These are phyloP conservation scores for Bombus terrestris DNA, from an alignment of 1,140 invertebrate species.

Conservation along the genomic window DNA sequence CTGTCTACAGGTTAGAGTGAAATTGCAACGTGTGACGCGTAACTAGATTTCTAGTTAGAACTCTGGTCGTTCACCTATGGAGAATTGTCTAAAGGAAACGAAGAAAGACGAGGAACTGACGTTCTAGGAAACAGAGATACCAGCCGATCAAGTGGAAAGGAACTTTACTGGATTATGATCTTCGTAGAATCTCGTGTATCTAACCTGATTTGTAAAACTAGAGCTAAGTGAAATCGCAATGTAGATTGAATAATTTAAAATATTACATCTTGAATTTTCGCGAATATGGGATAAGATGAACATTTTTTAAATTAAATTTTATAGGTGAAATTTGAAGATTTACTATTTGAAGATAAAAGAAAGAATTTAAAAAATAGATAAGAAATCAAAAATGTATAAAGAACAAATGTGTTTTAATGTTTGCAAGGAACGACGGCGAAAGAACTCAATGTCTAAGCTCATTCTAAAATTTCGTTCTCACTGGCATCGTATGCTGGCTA, in stretches of 20 bases:
- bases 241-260: too few relatives aligned
- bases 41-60: slow-evolving; percentile 46
- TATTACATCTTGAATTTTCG: too few relatives aligned
- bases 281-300: neutral
- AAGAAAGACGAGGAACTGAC: too few relatives aligned
- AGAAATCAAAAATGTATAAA: neutral
- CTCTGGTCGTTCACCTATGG: slow-evolving; percentile 34
- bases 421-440: neutral
- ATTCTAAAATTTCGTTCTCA: neutral
- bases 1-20: slow-evolving; percentile 17
- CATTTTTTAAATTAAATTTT: neutral
- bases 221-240: too few relatives aligned
- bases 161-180: neutral
- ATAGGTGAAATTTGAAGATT: neutral
- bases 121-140: neutral
- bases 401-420: neutral
- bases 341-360: neutral
- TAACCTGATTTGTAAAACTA: neutral
- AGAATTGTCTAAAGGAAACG: neutral
- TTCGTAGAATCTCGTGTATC: neutral
- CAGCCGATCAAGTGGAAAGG: neutral
- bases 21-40: slow-evolving; percentile 22
- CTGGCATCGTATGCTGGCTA: neutral
- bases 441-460: too few relatives aligned
- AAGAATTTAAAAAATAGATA: neutral